Evolutionary conservation across 2,888 invertebrate species (phyloP), one percentile per base, ranked within the genome.

Genomic region (Drosophila cracens): DNA sequence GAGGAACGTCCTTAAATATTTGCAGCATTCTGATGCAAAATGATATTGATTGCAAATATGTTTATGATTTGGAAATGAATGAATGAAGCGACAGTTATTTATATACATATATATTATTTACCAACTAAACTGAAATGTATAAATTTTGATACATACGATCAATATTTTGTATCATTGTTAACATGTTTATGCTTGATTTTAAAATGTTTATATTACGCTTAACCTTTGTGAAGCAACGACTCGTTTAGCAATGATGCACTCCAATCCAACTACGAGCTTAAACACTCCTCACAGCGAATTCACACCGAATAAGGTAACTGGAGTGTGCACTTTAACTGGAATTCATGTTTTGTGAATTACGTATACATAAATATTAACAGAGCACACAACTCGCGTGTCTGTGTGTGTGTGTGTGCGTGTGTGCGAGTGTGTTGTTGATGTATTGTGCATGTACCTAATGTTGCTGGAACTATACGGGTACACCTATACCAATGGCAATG

Each of bases 301-400:
- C 13, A 27, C 16, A 10, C 8, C 6, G 63, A 60, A 57, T 29
- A 18, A 16, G 40, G 27, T 25, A 7, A 33, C n/a, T 25, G n/a
- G 79, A 66, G 27, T 59, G 36, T 49, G 25, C 29, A n/a, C 21
- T 40, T 57, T 40, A 62, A 56, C 29, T 33, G 40, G 29, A 74
- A 53, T 53, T 76, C 58, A 61, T 78, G 72, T 69, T 80, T 78
- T 43, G 53, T 38, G 61, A 63, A 62, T 57, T 67, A 58, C 54
- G 64, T 57, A 29, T 49, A 38, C 36, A 56, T 38, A 33, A 52
- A 52, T 69, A 63, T 74, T 62, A 79, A 79, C 70, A 25, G 40
- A 21, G 4, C 57, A 40, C 61, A 57, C 48, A 43, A 70, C 52
- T 57, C 40, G 27, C 13, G 10, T 51, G 29, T 25, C 16, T 13